A percentile compares a stretch with the other conserved stretches of the same genome.
Conservation (phyloP, 92 coral and sea anemone species). For the Bergia sp. region DNA sequence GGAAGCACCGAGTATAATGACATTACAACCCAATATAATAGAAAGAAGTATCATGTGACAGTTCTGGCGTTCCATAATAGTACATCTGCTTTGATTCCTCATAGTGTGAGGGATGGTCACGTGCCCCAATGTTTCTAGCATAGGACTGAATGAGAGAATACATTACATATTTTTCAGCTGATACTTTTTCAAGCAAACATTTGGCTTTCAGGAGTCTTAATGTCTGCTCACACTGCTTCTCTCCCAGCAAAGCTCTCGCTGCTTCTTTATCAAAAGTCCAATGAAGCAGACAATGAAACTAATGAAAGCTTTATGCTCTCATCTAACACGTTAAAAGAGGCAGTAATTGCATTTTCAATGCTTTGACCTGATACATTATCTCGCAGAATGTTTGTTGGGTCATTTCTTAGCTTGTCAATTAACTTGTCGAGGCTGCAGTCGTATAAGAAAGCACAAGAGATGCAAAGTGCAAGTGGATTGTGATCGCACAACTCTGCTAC, state of each 20-base stretch:
- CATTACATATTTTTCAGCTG: constrained; percentile 33
- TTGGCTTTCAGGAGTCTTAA: constrained; percentile 32
- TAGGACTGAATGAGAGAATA: constrained; percentile 50
- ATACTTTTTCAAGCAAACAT: constrained; percentile 35
- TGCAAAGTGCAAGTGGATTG: constrained; percentile 63
- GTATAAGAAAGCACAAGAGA: constrained; percentile 51
- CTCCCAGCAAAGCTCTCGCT: constrained; percentile 43
- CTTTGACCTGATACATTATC: constrained; percentile 21
- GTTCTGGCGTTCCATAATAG: too few relatives aligned
- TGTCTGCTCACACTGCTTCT: background rate
- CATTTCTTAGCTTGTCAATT: constrained; percentile 23
- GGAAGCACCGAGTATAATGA: too few relatives aligned
- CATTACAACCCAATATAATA: too few relatives aligned
- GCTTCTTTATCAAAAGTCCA: constrained; percentile 51
- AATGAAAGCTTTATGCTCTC: constrained; percentile 26
- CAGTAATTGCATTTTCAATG: constrained; percentile 42
- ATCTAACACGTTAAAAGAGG: constrained; percentile 47
- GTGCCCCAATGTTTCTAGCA: constrained; percentile 13
- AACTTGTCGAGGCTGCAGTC: constrained; percentile 40
- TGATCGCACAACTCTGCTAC: constrained; percentile 56
- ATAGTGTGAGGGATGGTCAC: background rate
- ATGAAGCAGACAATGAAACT: constrained; percentile 44
- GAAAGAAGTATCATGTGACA: too few relatives aligned
- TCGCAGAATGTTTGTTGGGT: constrained; percentile 47
- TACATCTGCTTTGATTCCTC: background rate